These are phyloP conservation scores for Smutsia temminckii DNA, from an alignment of 2,797 vertebrate genomes.

Conservation along the genomic window DNA sequence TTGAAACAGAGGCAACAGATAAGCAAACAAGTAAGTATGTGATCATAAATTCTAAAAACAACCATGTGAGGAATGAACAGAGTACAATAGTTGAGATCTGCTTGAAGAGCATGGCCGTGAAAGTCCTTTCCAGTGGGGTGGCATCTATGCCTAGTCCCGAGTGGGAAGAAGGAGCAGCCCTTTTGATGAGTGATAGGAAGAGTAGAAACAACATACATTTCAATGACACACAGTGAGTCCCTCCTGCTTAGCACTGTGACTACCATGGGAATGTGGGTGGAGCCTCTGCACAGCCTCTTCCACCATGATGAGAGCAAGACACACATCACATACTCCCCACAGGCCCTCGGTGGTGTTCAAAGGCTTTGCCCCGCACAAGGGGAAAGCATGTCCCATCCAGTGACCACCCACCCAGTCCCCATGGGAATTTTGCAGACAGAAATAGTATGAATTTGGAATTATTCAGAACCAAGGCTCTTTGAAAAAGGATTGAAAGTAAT, in stretches of 20 bases:
- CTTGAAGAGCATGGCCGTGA: not conserved
- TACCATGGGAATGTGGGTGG: accelerated
- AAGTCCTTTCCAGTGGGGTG: not conserved
- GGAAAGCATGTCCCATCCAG: not conserved
- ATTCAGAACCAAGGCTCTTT: not conserved
- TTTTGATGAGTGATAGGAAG: not conserved
- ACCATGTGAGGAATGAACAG: not conserved
- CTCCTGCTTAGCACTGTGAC: not conserved
- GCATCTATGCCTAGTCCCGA: not conserved
- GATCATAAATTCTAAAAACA: not conserved
- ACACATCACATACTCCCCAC: too few relatives aligned
- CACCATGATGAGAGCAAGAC: not conserved
- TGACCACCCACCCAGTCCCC: not conserved
- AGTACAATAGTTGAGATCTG: not conserved
- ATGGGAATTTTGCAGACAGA: not conserved
- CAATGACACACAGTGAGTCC: too few relatives aligned
- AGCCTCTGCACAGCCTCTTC: not conserved
- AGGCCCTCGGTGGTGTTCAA: too few relatives aligned
- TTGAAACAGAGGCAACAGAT: not conserved
- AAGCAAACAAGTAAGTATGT: not conserved
- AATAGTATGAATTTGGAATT: not conserved
- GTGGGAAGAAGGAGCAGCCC: not conserved
- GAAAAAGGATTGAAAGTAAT: not conserved
- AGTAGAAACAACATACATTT: accelerated
- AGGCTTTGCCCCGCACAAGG: too few relatives aligned